These are phyloP conservation scores for Malurus alboscapulatus DNA, from an alignment of 2,113 vertebrate genomes.

Conservation along the genomic window DNA sequence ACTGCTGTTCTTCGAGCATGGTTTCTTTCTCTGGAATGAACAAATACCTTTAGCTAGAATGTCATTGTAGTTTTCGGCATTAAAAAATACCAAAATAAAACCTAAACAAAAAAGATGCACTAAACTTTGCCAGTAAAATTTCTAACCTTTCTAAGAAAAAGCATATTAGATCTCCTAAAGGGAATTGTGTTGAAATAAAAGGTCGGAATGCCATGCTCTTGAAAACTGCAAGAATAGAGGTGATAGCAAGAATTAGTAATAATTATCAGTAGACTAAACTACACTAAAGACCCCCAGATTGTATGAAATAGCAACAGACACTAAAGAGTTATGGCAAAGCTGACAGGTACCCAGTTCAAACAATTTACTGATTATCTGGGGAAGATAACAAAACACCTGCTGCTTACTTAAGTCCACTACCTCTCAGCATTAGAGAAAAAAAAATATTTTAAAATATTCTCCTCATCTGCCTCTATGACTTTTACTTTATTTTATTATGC, in stretches of 20 bases:
- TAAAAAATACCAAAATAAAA: not conserved
- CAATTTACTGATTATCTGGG: conserved; percentile 42
- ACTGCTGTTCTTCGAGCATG: not conserved
- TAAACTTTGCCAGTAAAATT: not conserved
- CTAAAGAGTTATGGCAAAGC: not conserved
- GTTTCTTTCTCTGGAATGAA: not conserved
- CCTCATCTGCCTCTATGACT: not conserved
- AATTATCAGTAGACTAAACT: not conserved
- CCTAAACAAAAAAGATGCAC: not conserved
- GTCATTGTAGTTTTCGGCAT: not conserved
- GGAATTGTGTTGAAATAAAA: not conserved
- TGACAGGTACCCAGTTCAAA: not conserved
- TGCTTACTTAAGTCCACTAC: not conserved
- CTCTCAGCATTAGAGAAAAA: not conserved
- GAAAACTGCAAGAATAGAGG: not conserved
- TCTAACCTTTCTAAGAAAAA: not conserved
- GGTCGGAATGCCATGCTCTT: not conserved
- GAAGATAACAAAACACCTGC: conserved; percentile 27
- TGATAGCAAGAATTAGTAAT: not conserved
- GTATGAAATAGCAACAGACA: not conserved
- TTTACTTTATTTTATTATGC: not conserved
- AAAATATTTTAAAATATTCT: not conserved
- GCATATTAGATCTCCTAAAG: not conserved
- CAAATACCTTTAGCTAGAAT: not conserved
- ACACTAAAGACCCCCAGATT: not conserved